Evolutionary conservation across 1,140 invertebrate genomes (phyloP).

Genomic region (Dreissena polymorpha): DNA sequence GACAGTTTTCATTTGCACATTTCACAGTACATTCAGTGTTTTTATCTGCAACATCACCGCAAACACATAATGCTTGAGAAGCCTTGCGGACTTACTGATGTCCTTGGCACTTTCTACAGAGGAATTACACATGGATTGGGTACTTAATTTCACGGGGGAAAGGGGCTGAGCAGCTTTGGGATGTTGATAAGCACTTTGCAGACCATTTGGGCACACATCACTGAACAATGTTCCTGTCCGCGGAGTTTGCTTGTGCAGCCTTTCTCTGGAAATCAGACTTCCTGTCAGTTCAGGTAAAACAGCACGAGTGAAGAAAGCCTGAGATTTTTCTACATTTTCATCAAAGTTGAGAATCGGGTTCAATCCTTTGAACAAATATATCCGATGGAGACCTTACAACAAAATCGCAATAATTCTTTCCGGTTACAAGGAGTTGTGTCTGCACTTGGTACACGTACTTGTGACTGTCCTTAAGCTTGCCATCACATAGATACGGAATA

Average conservation of each 20-base stretch:
- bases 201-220: slow-evolving; percentile 21
- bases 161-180: background rate
- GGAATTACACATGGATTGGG: background rate
- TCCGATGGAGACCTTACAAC: slow-evolving; percentile 53
- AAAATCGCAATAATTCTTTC: slow-evolving; percentile 50
- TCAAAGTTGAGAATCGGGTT: too few species aligned
- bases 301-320: too few species aligned
- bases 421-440: slow-evolving; percentile 46
- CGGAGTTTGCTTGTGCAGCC: too few species aligned
- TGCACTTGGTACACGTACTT: slow-evolving; percentile 57
- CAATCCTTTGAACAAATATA: background rate
- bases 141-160: background rate
- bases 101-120: too few species aligned
- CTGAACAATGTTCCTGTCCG: background rate
- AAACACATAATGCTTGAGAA: slow-evolving; percentile 12
- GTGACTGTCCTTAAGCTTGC: slow-evolving; percentile 14
- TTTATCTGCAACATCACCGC: background rate
- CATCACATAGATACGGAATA: background rate
- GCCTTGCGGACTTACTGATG: background rate
- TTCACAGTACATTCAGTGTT: background rate
- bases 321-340: too few species aligned
- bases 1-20: slow-evolving; percentile 23
- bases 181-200: slow-evolving; percentile 8
- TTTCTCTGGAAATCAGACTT: too few species aligned
- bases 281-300: too few species aligned